Evolutionary conservation across 1,140 invertebrate species (phyloP).

Genomic region (Dufourea novaeangliae): DNA sequence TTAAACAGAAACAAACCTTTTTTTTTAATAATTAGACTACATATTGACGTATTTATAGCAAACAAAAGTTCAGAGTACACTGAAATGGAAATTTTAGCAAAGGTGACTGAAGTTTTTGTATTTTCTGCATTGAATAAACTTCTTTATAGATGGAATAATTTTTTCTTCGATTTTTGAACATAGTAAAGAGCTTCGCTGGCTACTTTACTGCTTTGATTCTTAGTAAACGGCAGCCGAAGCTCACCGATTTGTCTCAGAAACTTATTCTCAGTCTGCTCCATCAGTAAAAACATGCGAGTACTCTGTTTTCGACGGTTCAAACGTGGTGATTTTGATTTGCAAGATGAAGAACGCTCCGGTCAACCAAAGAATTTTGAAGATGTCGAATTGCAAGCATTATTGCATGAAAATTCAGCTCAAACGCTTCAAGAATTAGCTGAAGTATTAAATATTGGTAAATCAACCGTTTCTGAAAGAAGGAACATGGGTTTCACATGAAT

Average conservation of each 20-base stretch:
- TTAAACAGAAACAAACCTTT: too few species aligned
- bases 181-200: too few species aligned
- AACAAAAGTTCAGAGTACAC: too few species aligned
- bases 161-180: too few species aligned
- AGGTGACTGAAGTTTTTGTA: too few species aligned
- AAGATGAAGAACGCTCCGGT: conserved; percentile 21
- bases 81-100: too few species aligned
- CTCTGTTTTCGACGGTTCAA: conserved; percentile 59
- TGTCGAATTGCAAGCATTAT: conserved; percentile 54
- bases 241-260: background rate
- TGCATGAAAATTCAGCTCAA: conserved; percentile 56
- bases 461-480: conserved; percentile 62
- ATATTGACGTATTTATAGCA: too few species aligned
- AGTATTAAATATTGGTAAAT: conserved; percentile 48
- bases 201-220: background rate
- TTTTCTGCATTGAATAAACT: too few species aligned
- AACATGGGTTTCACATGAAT: conserved; percentile 66
- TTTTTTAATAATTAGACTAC: too few species aligned
- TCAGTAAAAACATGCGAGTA: background rate
- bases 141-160: too few species aligned
- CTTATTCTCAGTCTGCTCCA: background rate
- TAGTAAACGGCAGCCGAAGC: background rate
- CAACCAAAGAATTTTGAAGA: conserved; percentile 66
- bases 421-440: conserved; percentile 54
- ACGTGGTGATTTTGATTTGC: conserved; percentile 43